A percentile compares a stretch with the other conserved stretches of the same genome.
These are phyloP conservation scores for Notodonta dromedarius DNA, from an alignment of 2,888 invertebrate species.

Conservation along the genomic window DNA sequence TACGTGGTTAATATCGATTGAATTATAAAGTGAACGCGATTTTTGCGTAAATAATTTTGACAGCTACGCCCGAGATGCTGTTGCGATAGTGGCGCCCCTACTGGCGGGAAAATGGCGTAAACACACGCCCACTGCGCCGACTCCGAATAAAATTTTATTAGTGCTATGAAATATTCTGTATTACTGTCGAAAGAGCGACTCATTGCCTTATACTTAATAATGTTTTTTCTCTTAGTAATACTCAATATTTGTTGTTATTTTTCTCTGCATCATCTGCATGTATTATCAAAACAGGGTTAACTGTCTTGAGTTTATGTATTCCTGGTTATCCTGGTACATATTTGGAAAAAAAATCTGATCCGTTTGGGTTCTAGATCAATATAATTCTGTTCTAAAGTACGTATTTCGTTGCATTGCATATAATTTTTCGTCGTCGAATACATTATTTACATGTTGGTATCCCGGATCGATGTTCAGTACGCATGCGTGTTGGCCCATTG, in stretches of 20 bases:
- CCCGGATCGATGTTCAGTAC: slow-evolving; percentile 73
- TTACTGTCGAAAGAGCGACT: slow-evolving; percentile 24
- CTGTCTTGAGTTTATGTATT: neutral
- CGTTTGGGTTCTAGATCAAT: neutral
- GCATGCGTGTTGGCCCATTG: slow-evolving; percentile 76
- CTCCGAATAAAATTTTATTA: slow-evolving; percentile 57
- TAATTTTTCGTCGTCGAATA: slow-evolving; percentile 60
- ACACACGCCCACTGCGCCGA: slow-evolving; percentile 64
- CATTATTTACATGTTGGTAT: slow-evolving; percentile 71
- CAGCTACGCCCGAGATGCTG: slow-evolving; percentile 75
- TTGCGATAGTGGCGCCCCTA: slow-evolving; percentile 75
- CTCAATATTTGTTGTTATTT: neutral
- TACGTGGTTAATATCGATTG: slow-evolving; percentile 15
- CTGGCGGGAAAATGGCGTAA: slow-evolving; percentile 59
- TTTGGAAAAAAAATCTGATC: neutral
- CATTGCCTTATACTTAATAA: slow-evolving; percentile 29
- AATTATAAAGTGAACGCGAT: slow-evolving; percentile 34
- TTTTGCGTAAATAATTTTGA: slow-evolving; percentile 63
- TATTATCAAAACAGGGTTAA: neutral
- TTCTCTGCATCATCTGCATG: neutral
- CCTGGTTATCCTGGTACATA: neutral
- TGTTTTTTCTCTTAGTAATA: neutral
- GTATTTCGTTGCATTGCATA: slow-evolving; percentile 3
- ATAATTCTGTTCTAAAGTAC: neutral
- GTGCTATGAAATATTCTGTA: slow-evolving; percentile 45